A percentile compares a stretch with the other conserved stretches of the same genome.
Evolutionary conservation across 2,113 vertebrate genomes (phyloP).

Genomic region (Amblyornis subalaris): DNA sequence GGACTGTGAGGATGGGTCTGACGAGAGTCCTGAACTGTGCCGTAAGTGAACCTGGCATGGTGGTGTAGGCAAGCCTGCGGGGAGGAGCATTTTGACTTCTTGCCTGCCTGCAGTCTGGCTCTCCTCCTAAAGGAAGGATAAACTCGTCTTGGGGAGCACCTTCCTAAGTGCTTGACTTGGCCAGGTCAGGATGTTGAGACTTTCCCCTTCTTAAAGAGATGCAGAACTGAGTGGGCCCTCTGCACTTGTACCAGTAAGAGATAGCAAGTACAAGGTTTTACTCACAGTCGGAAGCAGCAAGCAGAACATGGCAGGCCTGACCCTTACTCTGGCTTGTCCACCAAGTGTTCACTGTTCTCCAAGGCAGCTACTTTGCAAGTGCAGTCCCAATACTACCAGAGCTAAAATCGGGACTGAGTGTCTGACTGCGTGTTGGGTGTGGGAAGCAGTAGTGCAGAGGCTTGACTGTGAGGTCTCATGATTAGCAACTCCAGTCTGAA

Average conservation of each 20-base stretch:
- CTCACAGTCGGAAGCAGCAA: background rate
- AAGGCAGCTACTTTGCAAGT: background rate
- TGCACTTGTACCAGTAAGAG: background rate
- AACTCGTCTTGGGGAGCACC: background rate
- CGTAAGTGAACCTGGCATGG: slow-evolving; percentile 78
- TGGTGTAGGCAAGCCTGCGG: background rate
- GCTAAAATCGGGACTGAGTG: background rate
- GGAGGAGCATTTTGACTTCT: background rate
- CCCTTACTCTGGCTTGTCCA: background rate
- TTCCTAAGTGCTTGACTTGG: background rate
- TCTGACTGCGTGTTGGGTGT: fast-evolving
- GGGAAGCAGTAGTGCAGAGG: background rate
- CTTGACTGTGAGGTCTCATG: background rate
- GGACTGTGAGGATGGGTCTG: slow-evolving; percentile 93
- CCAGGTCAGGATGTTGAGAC: background rate
- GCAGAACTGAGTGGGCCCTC: background rate
- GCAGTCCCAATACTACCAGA: background rate
- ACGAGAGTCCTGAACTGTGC: slow-evolving; percentile 88
- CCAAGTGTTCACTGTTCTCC: background rate
- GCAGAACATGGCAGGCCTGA: background rate
- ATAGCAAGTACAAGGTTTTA: background rate
- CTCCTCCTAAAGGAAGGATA: background rate
- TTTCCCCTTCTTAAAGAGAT: background rate
- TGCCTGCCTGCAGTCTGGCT: background rate
- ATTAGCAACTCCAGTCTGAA: background rate